Conservation (phyloP, 2,113 vertebrate genomes). For the Corynorhinus townsendii region DNA sequence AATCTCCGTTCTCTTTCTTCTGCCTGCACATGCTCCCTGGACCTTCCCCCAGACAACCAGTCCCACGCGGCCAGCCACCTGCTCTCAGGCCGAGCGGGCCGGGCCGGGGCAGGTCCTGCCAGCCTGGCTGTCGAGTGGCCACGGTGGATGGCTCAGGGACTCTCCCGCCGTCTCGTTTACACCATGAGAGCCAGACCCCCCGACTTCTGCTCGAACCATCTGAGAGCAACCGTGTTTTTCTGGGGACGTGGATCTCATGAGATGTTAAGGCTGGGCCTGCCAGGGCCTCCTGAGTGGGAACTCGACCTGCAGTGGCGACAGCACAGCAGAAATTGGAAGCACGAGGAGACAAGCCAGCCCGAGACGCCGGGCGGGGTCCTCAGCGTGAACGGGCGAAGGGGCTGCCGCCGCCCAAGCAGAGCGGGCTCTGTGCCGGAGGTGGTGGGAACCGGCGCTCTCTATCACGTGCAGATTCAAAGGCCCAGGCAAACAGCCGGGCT, state of each 20-base stretch:
- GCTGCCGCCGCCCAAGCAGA: not conserved
- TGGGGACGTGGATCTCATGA: not conserved
- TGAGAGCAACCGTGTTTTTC: not conserved
- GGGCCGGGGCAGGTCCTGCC: not conserved
- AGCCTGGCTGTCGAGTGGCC: rapidly evolving
- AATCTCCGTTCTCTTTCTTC: not conserved
- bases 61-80: not conserved
- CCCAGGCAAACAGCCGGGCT: not conserved
- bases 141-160: too few species aligned
- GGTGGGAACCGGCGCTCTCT: not conserved
- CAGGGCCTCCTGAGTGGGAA: not conserved
- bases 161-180: rapidly evolving
- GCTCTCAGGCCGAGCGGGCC: not conserved
- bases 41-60: not conserved
- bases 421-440: rapidly evolving
- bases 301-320: not conserved
- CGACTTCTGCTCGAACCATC: not conserved
- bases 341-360: not conserved
- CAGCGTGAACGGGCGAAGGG: too few species aligned
- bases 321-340: not conserved
- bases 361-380: too few species aligned
- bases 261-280: not conserved
- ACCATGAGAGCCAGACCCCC: rapidly evolving
- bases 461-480: not conserved
- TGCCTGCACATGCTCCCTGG: not conserved